Evolutionary conservation across 1,140 invertebrate species (phyloP).

Genomic region (Zaprionus nigranus): DNA sequence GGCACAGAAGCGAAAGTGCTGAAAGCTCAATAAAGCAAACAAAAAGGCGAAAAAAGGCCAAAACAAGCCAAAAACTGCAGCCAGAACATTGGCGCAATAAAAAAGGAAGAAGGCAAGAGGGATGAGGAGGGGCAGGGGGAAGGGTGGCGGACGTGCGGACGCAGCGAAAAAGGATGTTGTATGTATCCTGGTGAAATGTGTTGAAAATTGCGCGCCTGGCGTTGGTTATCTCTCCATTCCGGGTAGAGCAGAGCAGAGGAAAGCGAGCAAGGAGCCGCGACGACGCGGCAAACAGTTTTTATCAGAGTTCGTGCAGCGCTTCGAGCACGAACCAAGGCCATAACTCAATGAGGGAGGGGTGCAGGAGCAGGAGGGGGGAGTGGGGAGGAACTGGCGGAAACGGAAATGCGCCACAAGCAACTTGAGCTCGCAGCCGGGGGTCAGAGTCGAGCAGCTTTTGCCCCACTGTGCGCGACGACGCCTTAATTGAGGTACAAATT

Average conservation of each 20-base stretch:
- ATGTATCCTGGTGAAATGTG: constrained; percentile 66
- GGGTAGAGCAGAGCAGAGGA: constrained; percentile 25
- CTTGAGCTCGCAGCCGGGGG: constrained; percentile 10
- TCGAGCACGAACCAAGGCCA: constrained; percentile 70
- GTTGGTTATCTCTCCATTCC: constrained; percentile 82
- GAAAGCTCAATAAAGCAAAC: constrained; percentile 81
- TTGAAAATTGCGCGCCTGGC: constrained; percentile 74
- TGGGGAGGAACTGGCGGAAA: constrained; percentile 35
- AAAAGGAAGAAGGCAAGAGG: constrained; percentile 59
- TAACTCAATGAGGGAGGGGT: constrained; percentile 60
- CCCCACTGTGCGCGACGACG: constrained; percentile 73
- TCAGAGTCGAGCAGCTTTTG: constrained; percentile 42
- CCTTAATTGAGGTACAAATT: constrained; percentile 83
- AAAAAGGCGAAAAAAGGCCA: constrained; percentile 34
- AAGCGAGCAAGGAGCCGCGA: constrained; percentile 17
- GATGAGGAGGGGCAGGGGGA: neutral
- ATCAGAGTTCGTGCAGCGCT: constrained; percentile 77
- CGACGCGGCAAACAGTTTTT: constrained; percentile 67
- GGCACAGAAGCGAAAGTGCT: constrained; percentile 73
- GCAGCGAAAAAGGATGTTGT: constrained; percentile 63
- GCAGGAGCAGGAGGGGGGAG: neutral
- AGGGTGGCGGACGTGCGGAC: neutral
- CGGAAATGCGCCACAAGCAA: constrained; percentile 76
- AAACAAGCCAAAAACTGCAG: constrained; percentile 56
- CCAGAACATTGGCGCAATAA: constrained; percentile 80